phyloP scores from a whole-genome alignment of 2,888 invertebrate species.

The Microctonus aethiopoides region DNA sequence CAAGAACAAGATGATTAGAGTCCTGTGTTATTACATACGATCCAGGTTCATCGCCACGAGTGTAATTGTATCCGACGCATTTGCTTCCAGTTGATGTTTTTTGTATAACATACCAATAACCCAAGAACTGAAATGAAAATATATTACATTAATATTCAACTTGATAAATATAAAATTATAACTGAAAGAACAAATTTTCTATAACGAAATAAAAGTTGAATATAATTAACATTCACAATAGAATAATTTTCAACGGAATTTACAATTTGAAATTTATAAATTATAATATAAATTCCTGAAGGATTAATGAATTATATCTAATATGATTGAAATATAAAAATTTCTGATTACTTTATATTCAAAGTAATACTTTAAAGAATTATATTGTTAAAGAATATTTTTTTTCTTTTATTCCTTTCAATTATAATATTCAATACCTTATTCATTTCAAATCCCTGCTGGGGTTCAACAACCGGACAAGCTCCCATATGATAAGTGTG shows the following conservation, averaged over 20 bases:
- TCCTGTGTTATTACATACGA: constrained; percentile 78
- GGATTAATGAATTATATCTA: too few relatives aligned
- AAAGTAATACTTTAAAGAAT: background rate
- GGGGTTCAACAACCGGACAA: constrained; percentile 80
- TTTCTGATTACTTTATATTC: too few relatives aligned
- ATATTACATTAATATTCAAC: background rate
- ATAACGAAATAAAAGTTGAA: too few relatives aligned
- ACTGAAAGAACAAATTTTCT: constrained; percentile 7
- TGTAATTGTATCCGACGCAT: constrained; percentile 84
- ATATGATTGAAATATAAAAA: too few relatives aligned
- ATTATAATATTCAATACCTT: too few relatives aligned
- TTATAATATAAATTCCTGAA: too few relatives aligned
- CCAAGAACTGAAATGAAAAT: constrained; percentile 74
- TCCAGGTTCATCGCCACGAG: constrained; percentile 75
- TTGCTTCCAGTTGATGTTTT: constrained; percentile 85
- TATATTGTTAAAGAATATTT: constrained; percentile 2
- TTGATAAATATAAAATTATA: too few relatives aligned
- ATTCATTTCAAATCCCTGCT: constrained; percentile 79
- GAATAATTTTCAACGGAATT: too few relatives aligned
- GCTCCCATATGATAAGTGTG: constrained; percentile 81
- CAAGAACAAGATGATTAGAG: constrained; percentile 73
- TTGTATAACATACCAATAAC: constrained; percentile 84
- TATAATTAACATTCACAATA: too few relatives aligned
- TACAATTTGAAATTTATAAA: too few relatives aligned
- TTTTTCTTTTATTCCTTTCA: constrained; percentile 39